Evolutionary conservation across 2,888 invertebrate species (phyloP).

Genomic region (Apomyelois bistriatella): DNA sequence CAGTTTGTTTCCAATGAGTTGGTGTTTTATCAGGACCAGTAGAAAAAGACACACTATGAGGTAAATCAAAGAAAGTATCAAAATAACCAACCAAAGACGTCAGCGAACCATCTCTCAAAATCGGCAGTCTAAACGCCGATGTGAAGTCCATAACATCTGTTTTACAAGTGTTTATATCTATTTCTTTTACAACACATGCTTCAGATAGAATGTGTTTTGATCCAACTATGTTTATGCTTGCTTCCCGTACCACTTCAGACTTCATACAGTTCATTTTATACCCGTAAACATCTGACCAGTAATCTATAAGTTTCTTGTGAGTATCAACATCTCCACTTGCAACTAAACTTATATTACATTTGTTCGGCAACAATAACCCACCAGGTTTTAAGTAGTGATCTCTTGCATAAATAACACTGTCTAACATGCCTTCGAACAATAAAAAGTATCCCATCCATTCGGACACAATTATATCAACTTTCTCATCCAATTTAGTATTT

Average conservation of each 20-base stretch:
- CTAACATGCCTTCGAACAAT: constrained; percentile 97
- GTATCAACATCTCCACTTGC: constrained; percentile 89
- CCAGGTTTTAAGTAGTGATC: constrained; percentile 88
- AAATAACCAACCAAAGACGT: constrained; percentile 95
- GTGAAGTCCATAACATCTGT: constrained; percentile 86
- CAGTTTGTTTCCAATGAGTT: constrained; percentile 98
- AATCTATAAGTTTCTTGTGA: constrained; percentile 86
- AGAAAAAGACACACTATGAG: constrained; percentile 83
- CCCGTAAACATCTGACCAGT: constrained; percentile 96
- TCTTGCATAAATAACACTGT: constrained; percentile 93
- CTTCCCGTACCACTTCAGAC: constrained; percentile 88
- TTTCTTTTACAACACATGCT: constrained; percentile 82
- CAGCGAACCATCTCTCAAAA: constrained; percentile 82
- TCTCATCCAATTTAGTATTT: constrained; percentile 87
- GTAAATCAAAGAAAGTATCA: constrained; percentile 90
- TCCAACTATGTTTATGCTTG: constrained; percentile 74
- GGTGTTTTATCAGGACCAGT: constrained; percentile 87
- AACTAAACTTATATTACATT: constrained; percentile 89
- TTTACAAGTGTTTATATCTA: constrained; percentile 88
- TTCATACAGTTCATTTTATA: constrained; percentile 96
- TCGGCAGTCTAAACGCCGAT: constrained; percentile 83
- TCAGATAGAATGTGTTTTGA: constrained; percentile 83
- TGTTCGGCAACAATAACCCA: constrained; percentile 90
- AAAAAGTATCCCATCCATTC: constrained; percentile 99
- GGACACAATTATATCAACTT: constrained; percentile 95